Base-by-base conservation (phyloP, 2,888 invertebrate genomes). In the Amphipyra tragopoginis region DNA sequence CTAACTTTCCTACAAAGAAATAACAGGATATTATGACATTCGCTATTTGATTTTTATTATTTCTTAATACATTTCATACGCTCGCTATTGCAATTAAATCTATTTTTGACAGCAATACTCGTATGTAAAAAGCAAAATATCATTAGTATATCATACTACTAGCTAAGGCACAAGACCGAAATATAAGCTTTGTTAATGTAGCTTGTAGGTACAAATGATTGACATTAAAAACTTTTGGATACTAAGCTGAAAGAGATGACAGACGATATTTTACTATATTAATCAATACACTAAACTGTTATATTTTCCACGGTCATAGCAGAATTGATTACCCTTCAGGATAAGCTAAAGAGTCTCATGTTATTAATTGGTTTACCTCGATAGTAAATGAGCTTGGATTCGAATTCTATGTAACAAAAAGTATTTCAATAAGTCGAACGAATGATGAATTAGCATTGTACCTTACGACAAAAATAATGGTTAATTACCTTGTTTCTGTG, bases 371-470 rank as follows among this genome's bases (percentile, higher is more conserved):
- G 15, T 50, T 53, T 47, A 21, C 42, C 29, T 42, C 38, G 2
- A 54, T 5, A 45, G 11, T 54, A 38, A 48, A 61, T 50, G n/a
- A 49, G 26, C 10, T 39, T 10, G n/a, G 8, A 7, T 38, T 14
- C 0, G 14, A 44, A 33, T n/a, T 43, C 8, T 6, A 40, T 44
- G 40, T 21, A 14, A 14, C 8, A 57, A 58, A 14, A 21, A 58
- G 15, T 39, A 57, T 49, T 64, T 50, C 58, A 50, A 64, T 45
- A 70, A 65, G 55, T 36, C 51, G 13, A 52, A 56, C 45, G 43
- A 61, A 74, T 53, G 50, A 51, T 59, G 47, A 63, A 73, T 66
- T 7, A n/a, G 29, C 42, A 65, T 56, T 58, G 47, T 48, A 45
- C n/a, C 15, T 63, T 50, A 10, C 1, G 15, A 13, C 14, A 55